phyloP scores from a whole-genome alignment of 2,113 vertebrate species.

The Paradisaea rubra region DNA sequence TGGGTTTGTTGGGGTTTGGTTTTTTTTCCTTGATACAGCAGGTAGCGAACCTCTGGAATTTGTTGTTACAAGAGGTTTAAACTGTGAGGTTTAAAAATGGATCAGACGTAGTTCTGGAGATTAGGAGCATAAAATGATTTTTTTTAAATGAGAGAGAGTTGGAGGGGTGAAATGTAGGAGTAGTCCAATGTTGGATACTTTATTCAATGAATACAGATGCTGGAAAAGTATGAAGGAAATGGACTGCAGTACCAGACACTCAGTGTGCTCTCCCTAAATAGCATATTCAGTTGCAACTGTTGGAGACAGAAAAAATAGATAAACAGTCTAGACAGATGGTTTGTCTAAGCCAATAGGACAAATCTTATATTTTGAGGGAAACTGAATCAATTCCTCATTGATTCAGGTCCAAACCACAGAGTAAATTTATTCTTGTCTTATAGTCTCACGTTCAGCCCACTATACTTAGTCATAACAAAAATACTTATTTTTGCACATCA shows the following conservation, averaged over 20 bases:
- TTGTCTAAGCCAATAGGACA: not conserved
- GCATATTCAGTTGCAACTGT: not conserved
- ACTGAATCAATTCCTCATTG: not conserved
- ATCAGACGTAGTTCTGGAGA: not conserved
- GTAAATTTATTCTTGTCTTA: not conserved
- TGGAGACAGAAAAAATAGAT: not conserved
- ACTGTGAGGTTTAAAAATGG: not conserved
- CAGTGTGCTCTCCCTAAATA: not conserved
- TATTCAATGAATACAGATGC: not conserved
- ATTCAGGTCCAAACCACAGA: slow-evolving; percentile 13
- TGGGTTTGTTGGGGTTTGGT: not conserved
- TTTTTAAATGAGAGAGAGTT: not conserved
- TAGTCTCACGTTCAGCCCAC: not conserved
- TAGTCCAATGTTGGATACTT: rapidly evolving
- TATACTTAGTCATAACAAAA: slow-evolving; percentile 26
- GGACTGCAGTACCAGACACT: not conserved
- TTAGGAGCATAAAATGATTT: not conserved
- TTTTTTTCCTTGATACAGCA: not conserved
- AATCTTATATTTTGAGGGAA: not conserved
- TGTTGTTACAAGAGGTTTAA: not conserved
- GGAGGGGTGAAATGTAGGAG: not conserved
- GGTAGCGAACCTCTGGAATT: not conserved
- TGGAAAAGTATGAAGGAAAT: not conserved
- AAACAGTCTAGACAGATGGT: not conserved
- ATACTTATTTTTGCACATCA: not conserved